Base-by-base conservation (phyloP, 2,888 invertebrate species). In the Alloscopus bannaensis region DNA sequence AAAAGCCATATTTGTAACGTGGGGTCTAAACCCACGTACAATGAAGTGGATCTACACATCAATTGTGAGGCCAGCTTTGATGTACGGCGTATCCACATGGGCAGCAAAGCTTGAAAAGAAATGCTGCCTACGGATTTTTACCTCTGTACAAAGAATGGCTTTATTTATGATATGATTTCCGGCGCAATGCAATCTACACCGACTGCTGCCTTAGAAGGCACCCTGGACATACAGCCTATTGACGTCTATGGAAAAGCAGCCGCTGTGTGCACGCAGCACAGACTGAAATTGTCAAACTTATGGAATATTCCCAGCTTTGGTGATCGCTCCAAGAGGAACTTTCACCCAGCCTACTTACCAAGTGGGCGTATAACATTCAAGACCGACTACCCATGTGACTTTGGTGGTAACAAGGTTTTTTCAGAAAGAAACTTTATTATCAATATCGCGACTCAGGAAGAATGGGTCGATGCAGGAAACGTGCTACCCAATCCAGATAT, bases 1-100 rank as follows among this genome's bases (percentile, higher is more conserved):
- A 16, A 62, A 78, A 24, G 76, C 80, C 0, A 31, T 79, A 1
- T 71, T 68, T 0, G 50, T 45, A 8, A 64, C 13, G n/a, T 83
- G 82, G 82, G 83, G 82, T 0, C 18, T 82, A 13, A 52, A 0
- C 1, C 82, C 82, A 1, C 28, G 42, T n/a, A 16, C 69, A 0
- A 66, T 47, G 40, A 42, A n/a, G 16, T 83, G 83, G 83, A 55
- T 83, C 18, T 83, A 83, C 45, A 69, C 72, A 0, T 70, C 77
- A 13, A 50, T 80, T 2, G 60, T 81, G 11, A 24, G 72, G 29
- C 81, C 83, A 2, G 45, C 57, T 6, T n/a, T 82, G 11, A 29
- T 47, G 2, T 82, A 81, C 40, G 68, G 72, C 11, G 60, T 47
- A 1, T 13, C 76, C 11, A 45, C 59, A 11, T 82, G 80, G 82